phyloP scores from a whole-genome alignment of 2,113 vertebrate genomes.

The Phoenicopterus ruber region DNA sequence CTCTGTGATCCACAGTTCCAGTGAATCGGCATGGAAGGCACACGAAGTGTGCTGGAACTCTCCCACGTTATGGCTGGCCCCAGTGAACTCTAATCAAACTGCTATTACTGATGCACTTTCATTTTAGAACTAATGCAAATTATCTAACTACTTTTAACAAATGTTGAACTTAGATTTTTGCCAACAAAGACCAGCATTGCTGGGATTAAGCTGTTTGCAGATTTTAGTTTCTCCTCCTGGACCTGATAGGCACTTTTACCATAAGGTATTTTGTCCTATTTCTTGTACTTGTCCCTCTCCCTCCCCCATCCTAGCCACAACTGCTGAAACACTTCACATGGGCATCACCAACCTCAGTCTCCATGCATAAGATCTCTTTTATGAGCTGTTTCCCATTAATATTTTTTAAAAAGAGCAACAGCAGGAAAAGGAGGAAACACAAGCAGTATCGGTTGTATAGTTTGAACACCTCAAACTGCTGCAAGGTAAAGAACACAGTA shows the following conservation, averaged over 20 bases:
- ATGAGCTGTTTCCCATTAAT: background rate
- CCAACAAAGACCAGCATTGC: background rate
- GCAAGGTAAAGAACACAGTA: background rate
- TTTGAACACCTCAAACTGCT: background rate
- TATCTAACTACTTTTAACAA: background rate
- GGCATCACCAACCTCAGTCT: background rate
- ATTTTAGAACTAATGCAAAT: background rate
- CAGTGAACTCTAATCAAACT: background rate
- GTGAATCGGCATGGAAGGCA: rapidly evolving
- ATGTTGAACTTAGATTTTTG: background rate
- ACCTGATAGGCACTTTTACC: too few species aligned
- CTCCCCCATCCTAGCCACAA: too few species aligned
- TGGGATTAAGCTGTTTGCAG: background rate
- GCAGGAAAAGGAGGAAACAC: background rate
- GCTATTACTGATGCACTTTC: background rate
- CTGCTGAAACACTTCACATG: background rate
- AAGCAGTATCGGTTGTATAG: background rate
- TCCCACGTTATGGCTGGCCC: background rate
- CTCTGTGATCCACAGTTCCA: too few species aligned
- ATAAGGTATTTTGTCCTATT: background rate
- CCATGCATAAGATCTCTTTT: background rate
- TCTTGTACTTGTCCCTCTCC: background rate
- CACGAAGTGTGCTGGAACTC: rapidly evolving
- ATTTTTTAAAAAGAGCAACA: background rate
- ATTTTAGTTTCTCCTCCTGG: background rate